phyloP scores from a whole-genome alignment of 2,797 vertebrate genomes.

The Bucorvus abyssinicus region DNA sequence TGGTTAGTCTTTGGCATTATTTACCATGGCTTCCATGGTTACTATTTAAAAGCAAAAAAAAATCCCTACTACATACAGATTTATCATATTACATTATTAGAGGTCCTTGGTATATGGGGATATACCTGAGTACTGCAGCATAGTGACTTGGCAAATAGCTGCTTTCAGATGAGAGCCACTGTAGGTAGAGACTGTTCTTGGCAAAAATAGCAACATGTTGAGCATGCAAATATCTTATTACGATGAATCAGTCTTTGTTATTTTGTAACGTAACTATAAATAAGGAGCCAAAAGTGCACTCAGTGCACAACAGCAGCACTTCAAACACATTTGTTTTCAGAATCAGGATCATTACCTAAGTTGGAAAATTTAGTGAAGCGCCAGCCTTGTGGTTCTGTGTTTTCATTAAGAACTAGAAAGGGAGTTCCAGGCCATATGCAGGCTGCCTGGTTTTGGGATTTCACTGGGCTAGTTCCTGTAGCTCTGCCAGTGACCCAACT shows the following conservation, averaged over 20 bases:
- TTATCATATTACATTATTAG: background rate
- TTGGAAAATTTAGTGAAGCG: background rate
- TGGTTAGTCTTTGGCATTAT: background rate
- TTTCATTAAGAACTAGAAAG: background rate
- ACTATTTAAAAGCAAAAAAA: background rate
- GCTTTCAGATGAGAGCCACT: background rate
- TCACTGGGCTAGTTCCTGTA: background rate
- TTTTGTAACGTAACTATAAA: background rate
- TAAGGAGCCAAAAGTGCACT: background rate
- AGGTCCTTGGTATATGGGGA: background rate
- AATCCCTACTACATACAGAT: background rate
- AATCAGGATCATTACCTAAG: background rate
- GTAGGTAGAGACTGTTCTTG: background rate
- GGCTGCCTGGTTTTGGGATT: background rate
- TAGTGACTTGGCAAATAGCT: background rate
- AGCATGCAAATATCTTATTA: background rate
- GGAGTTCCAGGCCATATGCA: background rate
- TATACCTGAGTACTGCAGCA: background rate
- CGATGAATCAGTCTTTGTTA: background rate
- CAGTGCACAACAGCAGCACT: background rate
- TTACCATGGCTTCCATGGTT: background rate
- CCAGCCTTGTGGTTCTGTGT: background rate
- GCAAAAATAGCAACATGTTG: background rate
- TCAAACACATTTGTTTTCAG: background rate
- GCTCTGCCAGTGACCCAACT: background rate